A percentile compares a stretch with the other conserved stretches of the same genome.
phyloP scores from a whole-genome alignment of 2,113 vertebrate species.

The Hippocampus zosterae region DNA sequence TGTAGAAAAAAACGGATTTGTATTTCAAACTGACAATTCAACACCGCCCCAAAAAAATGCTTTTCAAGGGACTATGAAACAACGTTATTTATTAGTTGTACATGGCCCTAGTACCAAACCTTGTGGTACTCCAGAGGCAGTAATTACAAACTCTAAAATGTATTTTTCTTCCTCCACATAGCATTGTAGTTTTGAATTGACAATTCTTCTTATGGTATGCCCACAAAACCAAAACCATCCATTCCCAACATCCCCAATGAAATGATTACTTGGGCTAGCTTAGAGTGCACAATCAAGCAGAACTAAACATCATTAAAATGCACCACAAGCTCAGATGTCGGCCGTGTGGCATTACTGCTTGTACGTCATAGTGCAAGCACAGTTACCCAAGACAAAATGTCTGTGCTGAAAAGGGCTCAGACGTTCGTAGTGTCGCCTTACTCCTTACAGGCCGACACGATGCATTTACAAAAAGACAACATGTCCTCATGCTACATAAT shows the following conservation, averaged over 20 bases:
- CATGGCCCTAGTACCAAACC: background rate
- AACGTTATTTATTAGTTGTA: background rate
- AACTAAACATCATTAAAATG: conserved; percentile 3
- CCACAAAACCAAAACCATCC: background rate
- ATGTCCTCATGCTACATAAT: conserved; percentile 24
- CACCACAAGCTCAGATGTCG: conserved; percentile 2
- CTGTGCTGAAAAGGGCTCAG: background rate
- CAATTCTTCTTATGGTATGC: background rate
- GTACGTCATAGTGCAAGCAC: background rate
- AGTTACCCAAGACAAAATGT: background rate
- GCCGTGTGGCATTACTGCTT: background rate
- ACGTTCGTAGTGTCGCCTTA: background rate
- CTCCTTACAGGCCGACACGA: conserved; percentile 9
- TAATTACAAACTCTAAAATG: background rate
- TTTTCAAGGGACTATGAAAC: background rate
- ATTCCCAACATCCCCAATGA: background rate
- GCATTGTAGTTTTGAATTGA: background rate
- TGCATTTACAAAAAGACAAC: conserved; percentile 17
- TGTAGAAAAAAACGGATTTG: background rate
- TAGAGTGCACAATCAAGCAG: background rate
- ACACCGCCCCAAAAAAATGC: too few relatives aligned
- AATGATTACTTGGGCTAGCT: background rate
- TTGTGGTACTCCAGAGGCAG: background rate
- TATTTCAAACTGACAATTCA: background rate
- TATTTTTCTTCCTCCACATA: background rate